These are phyloP conservation scores for Myoxocephalus aenaeus DNA, from an alignment of 2,797 vertebrate species.

Conservation along the genomic window DNA sequence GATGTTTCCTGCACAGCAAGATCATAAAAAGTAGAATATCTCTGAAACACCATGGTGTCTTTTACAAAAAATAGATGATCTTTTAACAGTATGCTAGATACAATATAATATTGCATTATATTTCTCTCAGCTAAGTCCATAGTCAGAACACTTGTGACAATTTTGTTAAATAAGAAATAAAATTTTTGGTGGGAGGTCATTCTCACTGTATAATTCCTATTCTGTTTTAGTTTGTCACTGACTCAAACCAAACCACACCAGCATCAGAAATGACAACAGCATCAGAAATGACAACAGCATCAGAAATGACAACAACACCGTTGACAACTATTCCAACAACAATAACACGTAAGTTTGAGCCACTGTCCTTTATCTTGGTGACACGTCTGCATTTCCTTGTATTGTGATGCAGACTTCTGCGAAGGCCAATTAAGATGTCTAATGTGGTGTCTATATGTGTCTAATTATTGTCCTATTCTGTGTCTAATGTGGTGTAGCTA, in stretches of 20 bases:
- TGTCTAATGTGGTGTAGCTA: too few species aligned
- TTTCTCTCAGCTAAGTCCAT: neutral
- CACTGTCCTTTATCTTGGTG: neutral
- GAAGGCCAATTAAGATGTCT: neutral
- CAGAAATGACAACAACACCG: neutral
- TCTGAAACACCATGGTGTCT: neutral
- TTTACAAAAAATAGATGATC: neutral
- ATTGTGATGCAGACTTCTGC: neutral
- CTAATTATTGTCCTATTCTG: too few species aligned
- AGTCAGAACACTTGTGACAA: neutral
- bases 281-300: neutral
- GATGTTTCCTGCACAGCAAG: neutral
- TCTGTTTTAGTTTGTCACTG: slow-evolving; percentile 43
- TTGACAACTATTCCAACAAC: neutral
- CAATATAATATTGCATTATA: neutral
- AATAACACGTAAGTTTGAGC: slow-evolving; percentile 25
- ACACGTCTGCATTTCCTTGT: neutral
- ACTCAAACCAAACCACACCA: neutral
- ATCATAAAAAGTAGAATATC: neutral
- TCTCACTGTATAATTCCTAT: neutral
- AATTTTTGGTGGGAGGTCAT: neutral
- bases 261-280: fast-evolving
- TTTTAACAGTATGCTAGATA: neutral
- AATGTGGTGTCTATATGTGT: neutral
- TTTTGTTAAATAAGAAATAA: neutral